Evolutionary conservation across 2,888 invertebrate genomes (phyloP), one percentile per base, ranked within the genome.

Genomic region (Horisme vitalbata): DNA sequence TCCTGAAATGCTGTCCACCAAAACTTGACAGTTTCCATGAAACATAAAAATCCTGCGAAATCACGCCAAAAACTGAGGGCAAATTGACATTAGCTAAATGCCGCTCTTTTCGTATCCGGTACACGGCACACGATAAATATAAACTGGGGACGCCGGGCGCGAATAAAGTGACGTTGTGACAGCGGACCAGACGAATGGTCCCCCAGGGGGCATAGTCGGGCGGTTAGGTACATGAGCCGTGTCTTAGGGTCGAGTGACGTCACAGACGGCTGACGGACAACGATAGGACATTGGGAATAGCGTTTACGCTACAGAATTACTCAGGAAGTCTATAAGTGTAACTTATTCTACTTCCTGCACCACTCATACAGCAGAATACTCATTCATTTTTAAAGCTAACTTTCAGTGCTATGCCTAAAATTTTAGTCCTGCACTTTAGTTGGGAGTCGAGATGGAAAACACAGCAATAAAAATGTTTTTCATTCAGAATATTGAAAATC

Each of bases 141-240:
- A 54, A 44, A 32, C 13, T n/a, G 35, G 47, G 36, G 45, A 55
- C 53, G 53, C 51, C 46, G 41, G 52, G 59, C 50, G 48, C 47
- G 57, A 55, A 55, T 60, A 62, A 59, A 57, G 50, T 62, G 55
- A 53, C 66, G 72, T 75, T 68, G 71, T 68, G 73, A 76, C 74
- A 65, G 62, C 62, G 60, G 57, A 47, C 48, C 55, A 61, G 63
- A 65, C 61, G 65, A 70, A 68, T 57, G 59, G 63, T 59, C 68
- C 75, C 73, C 28, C 11, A 57, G 68, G 50, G 72, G 56, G 12
- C 12, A 13, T 43, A 54, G 60, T 35, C 31, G 41, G 12, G 31
- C 44, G 62, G 64, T 60, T 72, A n/a, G n/a, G n/a, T n/a, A 68
- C 68, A 73, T 71, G 74, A 67, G 61, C 54, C 63, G 61, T 63